These are phyloP conservation scores for Diorhabda sublineata DNA, from an alignment of 1,140 invertebrate genomes.

Conservation along the genomic window DNA sequence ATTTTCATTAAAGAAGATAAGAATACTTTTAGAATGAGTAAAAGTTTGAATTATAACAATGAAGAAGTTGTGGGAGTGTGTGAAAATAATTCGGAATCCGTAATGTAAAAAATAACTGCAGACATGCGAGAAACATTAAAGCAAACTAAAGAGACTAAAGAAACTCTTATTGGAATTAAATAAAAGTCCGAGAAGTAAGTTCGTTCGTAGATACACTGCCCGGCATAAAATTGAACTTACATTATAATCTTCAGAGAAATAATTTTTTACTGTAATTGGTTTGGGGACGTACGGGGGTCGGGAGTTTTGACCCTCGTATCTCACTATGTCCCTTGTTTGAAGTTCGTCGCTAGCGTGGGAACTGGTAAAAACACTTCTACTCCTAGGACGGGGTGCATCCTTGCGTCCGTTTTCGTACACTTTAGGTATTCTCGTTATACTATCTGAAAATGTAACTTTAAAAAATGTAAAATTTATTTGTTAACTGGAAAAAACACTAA, in stretches of 20 bases:
- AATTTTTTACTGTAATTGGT: slow-evolving; percentile 41
- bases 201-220: no score
- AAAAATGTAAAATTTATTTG: slow-evolving; percentile 10
- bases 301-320: slow-evolving; percentile 35
- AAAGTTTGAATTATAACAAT: no score
- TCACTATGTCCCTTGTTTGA: slow-evolving; percentile 36
- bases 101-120: no score
- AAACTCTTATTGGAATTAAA: no score
- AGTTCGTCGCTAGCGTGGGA: slow-evolving; percentile 38
- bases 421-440: slow-evolving; percentile 40
- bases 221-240: slow-evolving; percentile 26
- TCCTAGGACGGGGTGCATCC: slow-evolving; percentile 38
- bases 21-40: no score
- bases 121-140: no score
- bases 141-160: no score
- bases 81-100: no score
- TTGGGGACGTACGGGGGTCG: slow-evolving; percentile 40
- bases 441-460: slow-evolving; percentile 40
- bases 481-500: no score
- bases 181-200: no score
- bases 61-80: no score
- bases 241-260: slow-evolving; percentile 41
- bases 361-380: slow-evolving; percentile 44
- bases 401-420: slow-evolving; percentile 32
- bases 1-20: no score